These are phyloP conservation scores for Hypercompe scribonia DNA, from an alignment of 2,888 invertebrate species.

Conservation along the genomic window DNA sequence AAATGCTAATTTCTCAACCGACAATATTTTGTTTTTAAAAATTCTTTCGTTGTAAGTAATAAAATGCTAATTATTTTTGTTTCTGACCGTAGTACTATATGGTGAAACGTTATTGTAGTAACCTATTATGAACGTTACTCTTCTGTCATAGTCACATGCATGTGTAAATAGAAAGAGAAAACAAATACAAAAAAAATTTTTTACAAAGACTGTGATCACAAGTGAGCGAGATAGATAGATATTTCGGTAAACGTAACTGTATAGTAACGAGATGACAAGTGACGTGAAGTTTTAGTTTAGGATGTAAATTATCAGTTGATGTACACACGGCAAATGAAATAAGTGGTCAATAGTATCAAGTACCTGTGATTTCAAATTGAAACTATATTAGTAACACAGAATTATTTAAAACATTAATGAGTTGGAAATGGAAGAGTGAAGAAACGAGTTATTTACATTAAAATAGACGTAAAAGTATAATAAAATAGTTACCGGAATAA, in stretches of 20 bases:
- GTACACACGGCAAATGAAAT: no score
- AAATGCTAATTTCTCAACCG: not conserved
- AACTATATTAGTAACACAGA: no score
- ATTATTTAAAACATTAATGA: no score
- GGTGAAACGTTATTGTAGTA: not conserved
- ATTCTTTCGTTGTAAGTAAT: not conserved
- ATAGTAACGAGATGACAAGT: not conserved
- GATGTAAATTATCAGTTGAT: no score
- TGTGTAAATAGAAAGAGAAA: constrained; percentile 2
- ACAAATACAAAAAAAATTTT: constrained; percentile 45
- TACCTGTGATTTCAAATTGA: no score
- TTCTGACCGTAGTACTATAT: constrained; percentile 1
- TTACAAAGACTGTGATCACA: constrained; percentile 6
- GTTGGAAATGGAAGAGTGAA: no score
- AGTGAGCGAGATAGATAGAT: not conserved
- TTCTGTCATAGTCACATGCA: constrained; percentile 3
- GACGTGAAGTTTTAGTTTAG: not conserved
- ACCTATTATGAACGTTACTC: constrained; percentile 4
- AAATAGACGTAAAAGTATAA: no score
- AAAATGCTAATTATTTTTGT: not conserved
- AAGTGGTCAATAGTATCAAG: no score
- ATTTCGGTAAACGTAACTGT: not conserved
- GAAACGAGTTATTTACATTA: no score
- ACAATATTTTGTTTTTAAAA: not conserved
- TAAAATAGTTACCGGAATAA: no score